These are phyloP conservation scores for Serilophus lunatus DNA, from an alignment of 2,113 vertebrate genomes.

Conservation along the genomic window DNA sequence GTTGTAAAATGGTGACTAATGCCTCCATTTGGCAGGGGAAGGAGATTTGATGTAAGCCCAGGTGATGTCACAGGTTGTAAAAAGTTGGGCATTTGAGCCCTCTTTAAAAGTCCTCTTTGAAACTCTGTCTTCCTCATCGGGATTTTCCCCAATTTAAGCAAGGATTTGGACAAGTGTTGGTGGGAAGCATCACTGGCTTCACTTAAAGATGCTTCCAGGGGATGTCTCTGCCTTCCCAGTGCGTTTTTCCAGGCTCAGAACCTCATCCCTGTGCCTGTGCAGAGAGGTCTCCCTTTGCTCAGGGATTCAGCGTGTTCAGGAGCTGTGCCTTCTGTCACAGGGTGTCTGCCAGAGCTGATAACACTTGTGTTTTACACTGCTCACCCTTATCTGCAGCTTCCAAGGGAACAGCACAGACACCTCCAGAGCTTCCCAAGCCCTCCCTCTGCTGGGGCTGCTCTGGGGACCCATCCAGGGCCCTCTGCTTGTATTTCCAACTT, in stretches of 20 bases:
- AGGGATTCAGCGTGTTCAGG: rapidly evolving
- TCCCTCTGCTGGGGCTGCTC: not conserved
- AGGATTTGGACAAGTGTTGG: rapidly evolving
- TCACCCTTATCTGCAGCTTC: not conserved
- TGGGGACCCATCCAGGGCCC: not conserved
- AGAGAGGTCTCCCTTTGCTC: not conserved
- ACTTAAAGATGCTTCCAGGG: not conserved
- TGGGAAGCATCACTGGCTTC: not conserved
- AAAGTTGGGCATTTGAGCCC: not conserved
- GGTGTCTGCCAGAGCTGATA: not conserved
- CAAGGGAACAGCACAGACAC: not conserved
- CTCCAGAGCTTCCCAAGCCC: not conserved
- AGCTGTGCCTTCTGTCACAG: no score
- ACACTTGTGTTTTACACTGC: not conserved
- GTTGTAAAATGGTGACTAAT: not conserved
- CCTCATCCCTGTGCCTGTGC: rapidly evolving
- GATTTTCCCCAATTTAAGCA: not conserved
- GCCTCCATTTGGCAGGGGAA: not conserved
- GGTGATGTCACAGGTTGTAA: not conserved
- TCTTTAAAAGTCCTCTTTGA: rapidly evolving
- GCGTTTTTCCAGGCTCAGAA: rapidly evolving
- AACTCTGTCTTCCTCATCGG: not conserved
- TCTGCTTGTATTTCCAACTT: not conserved
- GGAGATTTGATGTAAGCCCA: not conserved
- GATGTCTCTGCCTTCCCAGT: not conserved